Base-by-base conservation (phyloP, 2,888 invertebrate species). In the Deroplatys truncata region DNA sequence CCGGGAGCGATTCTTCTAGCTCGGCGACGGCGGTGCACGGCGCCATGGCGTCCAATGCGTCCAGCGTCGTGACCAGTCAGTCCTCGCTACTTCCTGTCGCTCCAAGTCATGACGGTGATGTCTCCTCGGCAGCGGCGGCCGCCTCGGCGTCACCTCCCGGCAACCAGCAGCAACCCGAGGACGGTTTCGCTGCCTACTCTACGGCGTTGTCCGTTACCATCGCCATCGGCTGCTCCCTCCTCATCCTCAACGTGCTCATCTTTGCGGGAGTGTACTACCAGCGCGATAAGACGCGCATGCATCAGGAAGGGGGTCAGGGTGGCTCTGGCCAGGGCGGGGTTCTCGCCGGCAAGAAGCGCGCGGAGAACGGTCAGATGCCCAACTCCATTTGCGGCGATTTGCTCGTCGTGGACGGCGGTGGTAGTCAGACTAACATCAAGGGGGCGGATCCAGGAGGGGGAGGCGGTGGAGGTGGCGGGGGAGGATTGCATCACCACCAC, bases 231-330 rank as follows among this genome's bases (percentile, higher is more conserved):
- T 98, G 98, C 92, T 98, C 98, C 8, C 94, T 99, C 90, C 95
- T 99, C 31, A 98, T 98, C 92, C 94, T 99, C 7, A 99, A 99
- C 93, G 97, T 98, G 85, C 94, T 98, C 49, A 98, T 99, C 92
- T 98, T 98, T 93, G 98, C 98, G 89, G 98, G 98, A 7, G 98
- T 98, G 0, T 98, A 98, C 93, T 98, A 98, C 93, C 98, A 98
- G 92, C 95, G 98, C 89, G 98, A 98, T 92, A 98, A 98, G 93
- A 97, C 97, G 91, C 95, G 97, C 91, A 95, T 97, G 28, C 94
- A 89, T 88, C 94, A 93, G 91, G 93, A 93, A 91, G 95, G 95
- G 20, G 95, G 95, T 92, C 94, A 94, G 15, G 94, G 94, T 31
- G 95, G 94, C 90, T 93, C 94, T 15, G 96, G 94, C 90, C 56